phyloP scores from a whole-genome alignment of 2,797 vertebrate species.

The Anas georgica region DNA sequence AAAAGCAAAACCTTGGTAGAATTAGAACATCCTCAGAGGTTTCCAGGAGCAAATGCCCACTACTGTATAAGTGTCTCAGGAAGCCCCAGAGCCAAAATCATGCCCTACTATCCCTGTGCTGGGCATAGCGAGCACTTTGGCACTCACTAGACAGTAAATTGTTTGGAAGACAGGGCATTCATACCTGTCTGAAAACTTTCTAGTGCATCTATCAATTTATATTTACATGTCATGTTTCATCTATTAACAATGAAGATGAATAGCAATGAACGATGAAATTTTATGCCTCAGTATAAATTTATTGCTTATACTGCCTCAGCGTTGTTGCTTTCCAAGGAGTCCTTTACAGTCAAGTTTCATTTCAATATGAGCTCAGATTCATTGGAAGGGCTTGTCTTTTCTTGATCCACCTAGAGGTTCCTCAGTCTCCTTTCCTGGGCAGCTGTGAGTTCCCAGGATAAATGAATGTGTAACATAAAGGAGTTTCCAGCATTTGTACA shows the following conservation, averaged over 20 bases:
- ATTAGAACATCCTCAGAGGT: background rate
- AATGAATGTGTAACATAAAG: background rate
- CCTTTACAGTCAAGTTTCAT: background rate
- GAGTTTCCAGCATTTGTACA: background rate
- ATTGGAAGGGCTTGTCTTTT: rapidly evolving
- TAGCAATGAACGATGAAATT: background rate
- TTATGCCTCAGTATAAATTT: background rate
- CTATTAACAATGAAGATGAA: background rate
- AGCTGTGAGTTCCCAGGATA: background rate
- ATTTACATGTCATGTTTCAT: background rate
- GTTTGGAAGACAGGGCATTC: background rate
- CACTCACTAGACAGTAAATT: background rate
- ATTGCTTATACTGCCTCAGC: background rate
- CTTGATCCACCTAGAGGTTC: background rate
- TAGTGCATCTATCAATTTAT: rapidly evolving
- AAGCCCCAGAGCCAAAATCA: background rate
- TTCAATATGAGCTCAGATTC: background rate
- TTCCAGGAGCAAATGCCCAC: background rate
- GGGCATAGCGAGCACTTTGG: background rate
- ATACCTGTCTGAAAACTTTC: background rate
- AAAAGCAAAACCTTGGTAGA: background rate
- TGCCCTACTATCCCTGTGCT: rapidly evolving
- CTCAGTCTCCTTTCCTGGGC: background rate
- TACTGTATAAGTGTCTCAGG: background rate
- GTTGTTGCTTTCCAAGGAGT: background rate